Base-by-base conservation (phyloP, 1,140 invertebrate species). In the Planococcus citri region DNA sequence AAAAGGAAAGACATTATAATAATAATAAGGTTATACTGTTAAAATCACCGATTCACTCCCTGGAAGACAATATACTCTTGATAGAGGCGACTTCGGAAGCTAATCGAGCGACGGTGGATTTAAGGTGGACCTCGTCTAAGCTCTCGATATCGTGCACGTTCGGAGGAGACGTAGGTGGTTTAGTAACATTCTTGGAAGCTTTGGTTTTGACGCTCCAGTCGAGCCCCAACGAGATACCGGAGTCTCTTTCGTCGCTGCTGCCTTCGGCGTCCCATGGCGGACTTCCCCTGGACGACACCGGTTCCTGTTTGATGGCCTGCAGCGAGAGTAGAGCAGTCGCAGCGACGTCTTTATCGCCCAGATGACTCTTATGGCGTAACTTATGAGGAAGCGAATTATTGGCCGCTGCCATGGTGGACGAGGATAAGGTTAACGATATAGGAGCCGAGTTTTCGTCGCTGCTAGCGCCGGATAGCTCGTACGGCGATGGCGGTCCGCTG, bases 21-120 rank as follows among this genome's bases (percentile, higher is more conserved):
- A 9, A 41, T 41, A 41, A 10, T n/a, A 41, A 9, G 37, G 37
- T 41, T 41, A 10, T 41, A n/a, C n/a, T n/a, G n/a, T n/a, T n/a
- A n/a, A n/a, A n/a, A n/a, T n/a, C n/a, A n/a, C n/a, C 9, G 60
- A 17, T 64, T 64, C 60, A 27, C 12, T 71, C 69, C 20, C 71
- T 68, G 68, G 71, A 71, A 20, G 74, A 74, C 14, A 85, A 73
- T 69, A 85, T 77, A 71, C 80, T 81, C 73, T 94, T 91, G 0
- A 97, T 84, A 72, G 86, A 88, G n/a, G 91, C 92, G 51, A 97
- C 92, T 78, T 97, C 95, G 0, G 88, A 90, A 10, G 93, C 92
- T 3, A 97, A 83, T 70, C 90, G 83, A 69, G 92, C 89, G 73
- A 97, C 80, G 78, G 95, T 88, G 0, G 86, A 87, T 75, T 94